These are phyloP conservation scores for Pseudois nayaur DNA, from an alignment of 2,113 vertebrate species.

Conservation along the genomic window DNA sequence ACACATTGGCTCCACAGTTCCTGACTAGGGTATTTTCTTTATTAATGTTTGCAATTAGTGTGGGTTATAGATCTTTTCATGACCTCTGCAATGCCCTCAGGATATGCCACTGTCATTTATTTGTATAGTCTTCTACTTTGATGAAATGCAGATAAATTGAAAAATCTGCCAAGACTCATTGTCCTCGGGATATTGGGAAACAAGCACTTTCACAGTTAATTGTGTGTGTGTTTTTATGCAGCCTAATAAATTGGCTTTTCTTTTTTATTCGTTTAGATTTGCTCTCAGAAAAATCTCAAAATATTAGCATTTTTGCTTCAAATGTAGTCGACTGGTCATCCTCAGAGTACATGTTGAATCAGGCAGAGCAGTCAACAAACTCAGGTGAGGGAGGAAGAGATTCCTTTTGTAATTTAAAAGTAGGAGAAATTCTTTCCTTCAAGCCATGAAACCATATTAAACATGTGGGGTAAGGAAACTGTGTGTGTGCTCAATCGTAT, in stretches of 20 bases:
- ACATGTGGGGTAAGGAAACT: not conserved
- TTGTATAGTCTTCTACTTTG: constrained; percentile 22
- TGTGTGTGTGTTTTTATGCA: not conserved
- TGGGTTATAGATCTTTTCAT: constrained; percentile 13
- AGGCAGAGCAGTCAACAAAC: not conserved
- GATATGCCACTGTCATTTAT: constrained; percentile 53
- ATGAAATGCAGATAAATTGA: constrained; percentile 71
- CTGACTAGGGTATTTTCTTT: constrained; percentile 34
- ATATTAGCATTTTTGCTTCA: not conserved
- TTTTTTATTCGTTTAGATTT: constrained; percentile 57
- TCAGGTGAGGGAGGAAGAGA: not conserved
- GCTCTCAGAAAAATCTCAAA: not conserved
- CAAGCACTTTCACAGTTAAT: constrained; percentile 61
- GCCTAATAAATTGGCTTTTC: constrained; percentile 64
- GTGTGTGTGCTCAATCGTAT: not conserved
- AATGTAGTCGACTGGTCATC: not conserved
- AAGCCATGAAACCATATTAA: not conserved
- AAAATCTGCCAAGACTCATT: constrained; percentile 52
- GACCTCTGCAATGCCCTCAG: constrained; percentile 53
- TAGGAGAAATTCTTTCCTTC: not conserved
- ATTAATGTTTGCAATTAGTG: constrained; percentile 20
- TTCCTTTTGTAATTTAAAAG: not conserved
- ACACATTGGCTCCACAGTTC: not conserved
- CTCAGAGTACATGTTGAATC: not conserved
- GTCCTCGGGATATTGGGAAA: constrained; percentile 39